Base-by-base conservation (phyloP, 2,113 vertebrate species). In the Ammodytes dubius region DNA sequence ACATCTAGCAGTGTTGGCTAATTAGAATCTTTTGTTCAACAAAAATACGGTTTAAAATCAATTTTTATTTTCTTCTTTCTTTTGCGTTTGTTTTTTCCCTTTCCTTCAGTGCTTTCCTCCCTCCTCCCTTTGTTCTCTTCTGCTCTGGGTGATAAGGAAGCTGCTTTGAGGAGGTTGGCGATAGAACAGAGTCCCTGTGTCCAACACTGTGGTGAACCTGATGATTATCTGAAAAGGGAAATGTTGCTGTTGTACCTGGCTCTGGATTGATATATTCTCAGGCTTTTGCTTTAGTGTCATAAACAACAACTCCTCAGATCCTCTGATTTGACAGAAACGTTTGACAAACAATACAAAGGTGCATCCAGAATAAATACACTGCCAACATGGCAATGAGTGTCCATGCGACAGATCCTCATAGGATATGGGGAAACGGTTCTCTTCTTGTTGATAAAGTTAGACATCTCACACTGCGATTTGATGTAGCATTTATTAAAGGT, bases 141-240 rank as follows among this genome's bases (percentile, higher is more conserved):
- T 77, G 74, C 77, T 74, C 52, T 9, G 56, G 45, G 35, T 9
- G n/a, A 83, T 64, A 70, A 86, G 15, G 66, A 78, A 27, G 70
- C 70, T 54, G 27, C 45, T 70, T 74, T 67, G 39, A 67, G 61
- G 52, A 74, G 69, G 52, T 42, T 50, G 35, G 64, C 40, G 75
- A 45, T 50, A 53, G n/a, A 76, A 43, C 65, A 39, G 17, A n/a
- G 64, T 72, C 17, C 39, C 15, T 57, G 73, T 57, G 70, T 74
- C 35, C 0, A 72, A 84, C 76, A 49, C 53, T 46, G 14, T 43
- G 63, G 1, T 67, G 47, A 82, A 71, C 27, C 57, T 52, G 86
- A 79, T 79, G 70, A 56, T 56, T 13, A 75, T 69, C 70, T 73
- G 15, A 71, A 76, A 82, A 77, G 60, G 13, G 13, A 77, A 77